Conservation (phyloP, 2,113 vertebrate species). For the Mormoops blainvillei region DNA sequence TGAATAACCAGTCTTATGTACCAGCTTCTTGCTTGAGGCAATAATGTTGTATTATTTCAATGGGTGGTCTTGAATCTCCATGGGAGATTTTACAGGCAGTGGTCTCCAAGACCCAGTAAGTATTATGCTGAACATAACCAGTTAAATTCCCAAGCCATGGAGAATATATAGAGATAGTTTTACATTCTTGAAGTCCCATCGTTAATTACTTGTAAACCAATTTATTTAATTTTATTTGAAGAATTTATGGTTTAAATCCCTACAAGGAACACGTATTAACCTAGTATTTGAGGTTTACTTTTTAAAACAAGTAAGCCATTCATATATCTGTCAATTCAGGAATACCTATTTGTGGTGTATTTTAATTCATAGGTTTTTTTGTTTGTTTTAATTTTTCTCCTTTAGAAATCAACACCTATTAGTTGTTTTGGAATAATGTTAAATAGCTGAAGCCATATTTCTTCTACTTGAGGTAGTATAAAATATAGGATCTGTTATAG, state of each 20-base stretch:
- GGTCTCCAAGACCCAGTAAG: conserved; percentile 50
- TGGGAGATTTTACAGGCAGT: conserved; percentile 69
- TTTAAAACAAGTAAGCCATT: conserved; percentile 53
- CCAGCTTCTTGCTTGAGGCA: conserved; percentile 67
- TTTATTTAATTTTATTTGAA: conserved; percentile 54
- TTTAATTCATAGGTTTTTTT: conserved; percentile 20
- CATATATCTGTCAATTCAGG: conserved; percentile 3
- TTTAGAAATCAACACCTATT: conserved; percentile 7
- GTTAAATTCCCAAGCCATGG: conserved; percentile 42
- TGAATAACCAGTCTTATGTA: conserved; percentile 66
- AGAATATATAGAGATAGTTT: conserved; percentile 43
- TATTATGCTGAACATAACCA: conserved; percentile 47
- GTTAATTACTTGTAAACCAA: conserved; percentile 35
- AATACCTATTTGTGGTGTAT: not conserved
- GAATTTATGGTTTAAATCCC: conserved; percentile 46
- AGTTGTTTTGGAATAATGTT: not conserved
- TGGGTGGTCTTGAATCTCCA: conserved; percentile 74
- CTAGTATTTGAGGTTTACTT: conserved; percentile 42
- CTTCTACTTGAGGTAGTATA: not conserved
- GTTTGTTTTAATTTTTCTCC: not conserved
- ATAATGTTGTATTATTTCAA: conserved; percentile 64
- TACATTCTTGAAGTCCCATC: conserved; percentile 14
- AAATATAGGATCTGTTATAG: not conserved
- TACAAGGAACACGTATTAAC: conserved; percentile 24
- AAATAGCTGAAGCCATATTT: not conserved